Conservation (phyloP, 92 coral and sea anemone genomes). For the Heteractis magnifica region DNA sequence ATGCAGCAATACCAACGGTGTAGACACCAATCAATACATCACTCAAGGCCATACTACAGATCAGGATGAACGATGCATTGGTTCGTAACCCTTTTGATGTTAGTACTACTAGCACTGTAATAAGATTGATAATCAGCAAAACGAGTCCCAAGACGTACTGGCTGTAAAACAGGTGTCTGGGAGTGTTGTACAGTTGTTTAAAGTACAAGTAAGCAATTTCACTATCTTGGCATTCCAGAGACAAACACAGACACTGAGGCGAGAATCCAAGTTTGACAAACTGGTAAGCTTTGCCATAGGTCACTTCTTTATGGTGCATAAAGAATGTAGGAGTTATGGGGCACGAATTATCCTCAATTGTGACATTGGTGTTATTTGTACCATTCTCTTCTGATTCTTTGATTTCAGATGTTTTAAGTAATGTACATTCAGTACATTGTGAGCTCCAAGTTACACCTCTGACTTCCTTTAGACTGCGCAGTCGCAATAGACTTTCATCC, state of each 20-base stretch:
- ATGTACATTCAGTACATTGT: slow-evolving; percentile 37
- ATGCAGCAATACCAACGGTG: slow-evolving; percentile 49
- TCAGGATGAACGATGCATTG: slow-evolving; percentile 50
- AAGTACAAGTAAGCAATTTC: slow-evolving; percentile 44
- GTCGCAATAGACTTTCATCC: slow-evolving; percentile 22
- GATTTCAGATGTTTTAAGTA: slow-evolving; percentile 28
- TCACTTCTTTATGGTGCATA: slow-evolving; percentile 41
- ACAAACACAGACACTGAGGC: slow-evolving; percentile 60
- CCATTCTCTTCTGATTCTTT: slow-evolving; percentile 21
- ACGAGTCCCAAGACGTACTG: slow-evolving; percentile 60
- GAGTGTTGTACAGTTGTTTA: slow-evolving; percentile 45
- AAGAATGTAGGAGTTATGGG: slow-evolving; percentile 33
- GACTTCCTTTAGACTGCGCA: slow-evolving; percentile 30
- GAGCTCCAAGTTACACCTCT: slow-evolving; percentile 47
- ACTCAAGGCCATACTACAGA: slow-evolving; percentile 60
- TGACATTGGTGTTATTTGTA: background rate
- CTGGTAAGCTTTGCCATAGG: slow-evolving; percentile 36
- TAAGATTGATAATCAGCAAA: slow-evolving; percentile 43
- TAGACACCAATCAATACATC: slow-evolving; percentile 55
- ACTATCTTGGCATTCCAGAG: slow-evolving; percentile 30
- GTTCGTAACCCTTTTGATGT: slow-evolving; percentile 41
- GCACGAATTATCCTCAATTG: slow-evolving; percentile 24
- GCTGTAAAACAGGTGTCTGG: slow-evolving; percentile 38
- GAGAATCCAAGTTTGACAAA: slow-evolving; percentile 60
- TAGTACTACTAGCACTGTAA: slow-evolving; percentile 45